Base-by-base conservation (phyloP, 2,113 vertebrate species). In the Gobiocypris rarus region DNA sequence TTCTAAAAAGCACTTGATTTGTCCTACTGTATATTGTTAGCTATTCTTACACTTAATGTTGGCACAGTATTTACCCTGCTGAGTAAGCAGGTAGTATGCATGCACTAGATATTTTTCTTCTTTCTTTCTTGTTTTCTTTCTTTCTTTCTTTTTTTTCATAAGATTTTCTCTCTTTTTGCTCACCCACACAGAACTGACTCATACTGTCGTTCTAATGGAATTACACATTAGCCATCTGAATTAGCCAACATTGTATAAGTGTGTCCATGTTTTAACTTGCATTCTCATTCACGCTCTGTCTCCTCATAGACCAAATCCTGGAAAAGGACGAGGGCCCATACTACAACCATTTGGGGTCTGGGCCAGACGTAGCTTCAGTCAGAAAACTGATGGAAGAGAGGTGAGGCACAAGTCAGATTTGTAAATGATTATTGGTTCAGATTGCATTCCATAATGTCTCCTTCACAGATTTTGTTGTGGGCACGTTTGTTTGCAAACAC, bases 281-380 rank as follows among this genome's bases (percentile, higher is more conserved):
- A 24, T 58, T 50, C 22, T 63, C 2, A 76, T 52, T 80, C 15
- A 34, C 52, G 73, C 24, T 59, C 9, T 87, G 22, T 87, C 19
- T 82, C 43, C n/a, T 38, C 48, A 3, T 34, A 99, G 98, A 98
- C 86, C 96, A 98, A 94, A 96, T 98, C 1, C 90, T 96, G 88
- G 98, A 99, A 93, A 99, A 98, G 93, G 98, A 99, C 2, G 98
- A 99, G 92, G 98, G 98, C 24, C 98, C 98, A 0, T 99, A 99
- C 87, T 99, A 99, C 90, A 99, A 97, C 86, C 98, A 99, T 92
- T 93, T 99, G 91, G 98, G 98, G 90, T 96, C 97, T 2, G 98
- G 97, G 87, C 98, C 97, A 83, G 97, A 95, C 0, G 95, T 99
- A 28, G 95, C 96, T 3, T 97, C 98, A 84, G 95, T 99, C 92